Percentiles rank a stretch among this genome's conserved stretches.
These are phyloP conservation scores for Arctopsyche grandis DNA, from an alignment of 1,140 invertebrate species.

Conservation along the genomic window DNA sequence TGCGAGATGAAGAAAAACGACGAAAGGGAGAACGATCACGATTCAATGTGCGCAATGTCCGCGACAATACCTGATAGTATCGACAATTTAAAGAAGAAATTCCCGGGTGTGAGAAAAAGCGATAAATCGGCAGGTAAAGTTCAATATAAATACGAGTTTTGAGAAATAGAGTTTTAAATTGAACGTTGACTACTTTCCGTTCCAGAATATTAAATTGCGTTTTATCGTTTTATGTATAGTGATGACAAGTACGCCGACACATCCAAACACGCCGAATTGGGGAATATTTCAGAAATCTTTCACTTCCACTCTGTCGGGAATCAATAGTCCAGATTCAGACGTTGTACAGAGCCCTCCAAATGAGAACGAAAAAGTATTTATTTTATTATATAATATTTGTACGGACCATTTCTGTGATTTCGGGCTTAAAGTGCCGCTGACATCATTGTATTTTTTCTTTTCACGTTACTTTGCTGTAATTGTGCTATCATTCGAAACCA, in stretches of 20 bases:
- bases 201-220: not conserved
- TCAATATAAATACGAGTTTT: not conserved
- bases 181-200: not conserved
- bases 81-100: conserved; percentile 7
- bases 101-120: not conserved
- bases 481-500: too few relatives aligned
- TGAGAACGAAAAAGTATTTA: conserved; percentile 58
- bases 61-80: not conserved
- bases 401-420: not conserved
- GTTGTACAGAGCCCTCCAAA: conserved; percentile 59
- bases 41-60: not conserved
- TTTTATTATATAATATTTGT: not conserved
- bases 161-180: not conserved
- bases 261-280: conserved; percentile 58
- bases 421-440: too few relatives aligned
- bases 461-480: too few relatives aligned
- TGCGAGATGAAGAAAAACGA: conserved; percentile 18
- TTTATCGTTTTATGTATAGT: conserved; percentile 39
- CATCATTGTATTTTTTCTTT: not conserved
- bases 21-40: not conserved
- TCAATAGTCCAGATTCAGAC: conserved; percentile 57
- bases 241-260: conserved; percentile 64
- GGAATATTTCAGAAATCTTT: conserved; percentile 60
- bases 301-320: conserved; percentile 64
- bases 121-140: conserved; percentile 42